Evolutionary conservation across 2,113 vertebrate genomes (phyloP).

Genomic region (Albula goreensis): DNA sequence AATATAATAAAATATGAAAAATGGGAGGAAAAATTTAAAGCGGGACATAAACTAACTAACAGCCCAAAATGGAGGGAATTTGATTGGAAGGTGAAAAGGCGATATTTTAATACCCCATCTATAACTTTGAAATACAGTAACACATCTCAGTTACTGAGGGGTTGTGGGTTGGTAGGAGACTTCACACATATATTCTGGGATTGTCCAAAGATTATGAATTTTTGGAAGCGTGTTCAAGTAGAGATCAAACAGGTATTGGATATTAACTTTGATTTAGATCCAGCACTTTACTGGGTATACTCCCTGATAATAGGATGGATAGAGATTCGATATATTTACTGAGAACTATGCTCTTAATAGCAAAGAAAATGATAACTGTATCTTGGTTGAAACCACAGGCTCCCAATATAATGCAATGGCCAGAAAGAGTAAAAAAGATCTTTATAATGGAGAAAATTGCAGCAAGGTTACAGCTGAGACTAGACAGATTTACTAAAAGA

Average conservation of each 20-base stretch:
- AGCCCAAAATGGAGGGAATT: conserved; percentile 14
- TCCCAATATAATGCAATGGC: neutral
- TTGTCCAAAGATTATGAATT: too few relatives aligned
- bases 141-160: neutral
- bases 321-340: neutral
- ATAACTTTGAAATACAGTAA: neutral
- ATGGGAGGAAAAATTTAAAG: neutral
- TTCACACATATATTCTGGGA: too few relatives aligned
- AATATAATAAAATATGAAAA: too few relatives aligned
- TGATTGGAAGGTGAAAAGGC: conserved; percentile 17
- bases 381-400: conserved; percentile 1
- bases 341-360: conserved; percentile 4
- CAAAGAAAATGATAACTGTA: neutral
- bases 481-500: neutral
- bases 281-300: neutral
- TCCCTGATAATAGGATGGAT: neutral
- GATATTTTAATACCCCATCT: neutral
- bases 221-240: neutral
- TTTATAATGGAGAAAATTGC: neutral
- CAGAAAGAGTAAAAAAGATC: neutral
- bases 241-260: conserved; percentile 1
- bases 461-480: conserved; percentile 10
- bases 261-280: neutral
- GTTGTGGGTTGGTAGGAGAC: too few relatives aligned
- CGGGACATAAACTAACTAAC: neutral